These are phyloP conservation scores for Passer domesticus DNA, from an alignment of 2,113 vertebrate species.

Conservation along the genomic window DNA sequence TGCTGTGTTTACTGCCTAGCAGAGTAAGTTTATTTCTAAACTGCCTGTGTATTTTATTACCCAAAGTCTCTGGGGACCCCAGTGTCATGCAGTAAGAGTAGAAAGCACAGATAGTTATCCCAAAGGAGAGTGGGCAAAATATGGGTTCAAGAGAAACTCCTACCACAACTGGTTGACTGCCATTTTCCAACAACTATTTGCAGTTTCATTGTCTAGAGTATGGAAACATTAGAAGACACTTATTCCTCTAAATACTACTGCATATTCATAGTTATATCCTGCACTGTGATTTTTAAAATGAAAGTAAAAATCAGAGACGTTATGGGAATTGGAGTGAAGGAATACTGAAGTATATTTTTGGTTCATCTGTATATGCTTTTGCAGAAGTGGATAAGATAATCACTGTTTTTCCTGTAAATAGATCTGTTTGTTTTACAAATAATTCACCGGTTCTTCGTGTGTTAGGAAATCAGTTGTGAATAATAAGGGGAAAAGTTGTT, in stretches of 20 bases:
- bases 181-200: neutral
- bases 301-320: neutral
- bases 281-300: neutral
- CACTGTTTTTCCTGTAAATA: neutral
- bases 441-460: rapidly evolving
- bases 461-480: neutral
- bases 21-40: neutral
- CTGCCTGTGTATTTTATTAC: neutral
- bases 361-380: neutral
- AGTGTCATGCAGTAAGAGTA: neutral
- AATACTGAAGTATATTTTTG: neutral
- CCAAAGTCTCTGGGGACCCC: neutral
- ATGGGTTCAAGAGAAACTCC: neutral
- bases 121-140: neutral
- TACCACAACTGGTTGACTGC: neutral
- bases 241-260: neutral
- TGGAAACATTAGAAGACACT: neutral
- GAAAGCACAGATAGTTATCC: neutral
- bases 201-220: neutral
- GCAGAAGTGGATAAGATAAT: neutral
- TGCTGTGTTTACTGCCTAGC: neutral
- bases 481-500: neutral
- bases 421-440: neutral
- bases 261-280: neutral
- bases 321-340: neutral